These are phyloP conservation scores for Aplocera efformata DNA, from an alignment of 2,888 invertebrate species.

Conservation along the genomic window DNA sequence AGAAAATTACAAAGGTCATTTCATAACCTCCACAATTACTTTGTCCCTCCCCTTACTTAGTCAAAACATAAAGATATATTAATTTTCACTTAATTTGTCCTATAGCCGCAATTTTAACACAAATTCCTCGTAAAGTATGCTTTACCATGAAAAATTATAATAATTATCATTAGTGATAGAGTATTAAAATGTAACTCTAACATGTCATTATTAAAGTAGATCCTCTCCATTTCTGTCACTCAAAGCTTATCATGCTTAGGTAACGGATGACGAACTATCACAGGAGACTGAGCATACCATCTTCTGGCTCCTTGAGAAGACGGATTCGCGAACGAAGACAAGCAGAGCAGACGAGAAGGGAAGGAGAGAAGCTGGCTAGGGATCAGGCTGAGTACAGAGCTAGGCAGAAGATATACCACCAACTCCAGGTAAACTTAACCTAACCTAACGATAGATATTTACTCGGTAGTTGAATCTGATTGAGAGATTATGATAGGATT, in stretches of 20 bases:
- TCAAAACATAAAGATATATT: too few relatives aligned
- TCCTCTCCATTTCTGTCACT: too few relatives aligned
- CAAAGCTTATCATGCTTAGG: background rate
- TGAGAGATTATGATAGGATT: too few relatives aligned
- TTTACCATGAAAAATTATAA: too few relatives aligned
- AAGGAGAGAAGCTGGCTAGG: constrained; percentile 60
- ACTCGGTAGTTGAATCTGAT: too few relatives aligned
- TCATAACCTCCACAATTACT: too few relatives aligned
- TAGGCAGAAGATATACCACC: constrained; percentile 52
- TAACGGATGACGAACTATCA: constrained; percentile 4
- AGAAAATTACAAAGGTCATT: constrained; percentile 7
- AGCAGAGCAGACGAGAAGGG: constrained; percentile 57
- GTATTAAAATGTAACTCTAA: constrained; percentile 15
- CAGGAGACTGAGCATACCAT: constrained; percentile 63
- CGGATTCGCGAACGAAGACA: constrained; percentile 52
- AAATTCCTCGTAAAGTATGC: too few relatives aligned
- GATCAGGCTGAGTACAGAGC: constrained; percentile 48
- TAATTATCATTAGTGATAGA: constrained; percentile 16
- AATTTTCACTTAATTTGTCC: too few relatives aligned
- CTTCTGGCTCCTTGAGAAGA: constrained; percentile 64
- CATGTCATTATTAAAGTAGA: background rate
- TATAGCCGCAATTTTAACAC: too few relatives aligned
- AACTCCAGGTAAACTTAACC: constrained; percentile 54
- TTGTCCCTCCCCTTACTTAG: too few relatives aligned
- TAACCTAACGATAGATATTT: too few relatives aligned